Evolutionary conservation across 2,113 vertebrate species (phyloP).

Genomic region (Lathamus discolor): DNA sequence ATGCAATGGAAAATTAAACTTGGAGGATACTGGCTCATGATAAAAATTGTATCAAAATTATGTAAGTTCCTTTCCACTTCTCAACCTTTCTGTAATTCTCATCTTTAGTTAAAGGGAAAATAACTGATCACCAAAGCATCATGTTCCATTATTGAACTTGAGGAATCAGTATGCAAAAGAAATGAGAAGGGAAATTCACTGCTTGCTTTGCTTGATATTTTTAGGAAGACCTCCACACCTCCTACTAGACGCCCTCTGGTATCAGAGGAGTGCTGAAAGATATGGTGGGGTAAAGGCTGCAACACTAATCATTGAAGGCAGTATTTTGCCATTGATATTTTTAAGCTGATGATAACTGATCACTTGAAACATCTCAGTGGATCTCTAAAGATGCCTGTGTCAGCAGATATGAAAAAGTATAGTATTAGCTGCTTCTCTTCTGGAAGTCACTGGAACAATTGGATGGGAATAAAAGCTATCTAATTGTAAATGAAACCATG

Average conservation of each 20-base stretch:
- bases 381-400: not conserved
- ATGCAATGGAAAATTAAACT: not conserved
- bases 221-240: not conserved
- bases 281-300: not conserved
- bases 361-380: not conserved
- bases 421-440: not conserved
- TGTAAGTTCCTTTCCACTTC: not conserved
- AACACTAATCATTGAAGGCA: not conserved
- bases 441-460: not conserved
- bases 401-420: not conserved
- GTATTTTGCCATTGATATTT: not conserved
- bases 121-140: not conserved
- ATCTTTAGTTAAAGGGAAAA: not conserved
- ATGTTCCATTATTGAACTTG: not conserved
- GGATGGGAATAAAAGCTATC: not conserved
- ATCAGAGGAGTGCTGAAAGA: not conserved
- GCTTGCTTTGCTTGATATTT: not conserved
- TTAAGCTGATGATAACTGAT: not conserved
- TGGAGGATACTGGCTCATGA: not conserved
- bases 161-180: not conserved
- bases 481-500: not conserved
- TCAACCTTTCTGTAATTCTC: not conserved
- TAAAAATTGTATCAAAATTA: not conserved
- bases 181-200: not conserved
- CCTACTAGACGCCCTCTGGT: not conserved